Evolutionary conservation across 2,888 invertebrate species (phyloP), one percentile per base, ranked within the genome.

Genomic region (Melieria omissa): DNA sequence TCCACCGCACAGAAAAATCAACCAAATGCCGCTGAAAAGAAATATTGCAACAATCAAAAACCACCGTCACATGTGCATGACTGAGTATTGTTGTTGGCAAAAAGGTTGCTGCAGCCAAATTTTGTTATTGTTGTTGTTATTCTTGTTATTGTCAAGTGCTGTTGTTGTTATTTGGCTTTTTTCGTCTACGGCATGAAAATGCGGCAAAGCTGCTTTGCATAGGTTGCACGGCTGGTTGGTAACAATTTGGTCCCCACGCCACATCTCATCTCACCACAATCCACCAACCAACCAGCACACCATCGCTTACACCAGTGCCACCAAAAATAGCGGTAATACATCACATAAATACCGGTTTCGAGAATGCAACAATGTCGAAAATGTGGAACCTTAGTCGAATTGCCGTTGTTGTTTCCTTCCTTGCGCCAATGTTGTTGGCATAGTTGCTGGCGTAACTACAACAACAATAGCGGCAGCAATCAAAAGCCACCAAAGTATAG

Each of bases 311-410:
- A 7, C 10, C 5, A 54, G 54, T 29, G 2, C 14, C 49, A 14
- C 10, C 29, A 29, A 61, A 67, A 16, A 14, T 42, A 64, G 49
- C 42, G 45, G n/a, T 14, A 41, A 46, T 60, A 64, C 41, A 64
- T 42, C 44, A 65, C 44, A 65, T 57, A 63, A 66, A 70, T 69
- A 75, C 75, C 70, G 73, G 73, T 72, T 75, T 73, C 46, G 67
- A 47, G 69, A 73, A 70, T 75, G 72, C 70, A 70, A 55, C 70
- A 64, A 68, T 69, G 61, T 65, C 57, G 60, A 55, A 14, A 44
- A 67, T 54, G 65, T 72, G 55, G 42, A 42, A 44, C 44, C 9
- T 61, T 42, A 42, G 46, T 64, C 63, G 52, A 41, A n/a, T 10
- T 71, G 47, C 45, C 42, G 45, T 47, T 14, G 10, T 5, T 49